Conservation (phyloP, 2,888 invertebrate genomes). For the Alsophila aescularia region DNA sequence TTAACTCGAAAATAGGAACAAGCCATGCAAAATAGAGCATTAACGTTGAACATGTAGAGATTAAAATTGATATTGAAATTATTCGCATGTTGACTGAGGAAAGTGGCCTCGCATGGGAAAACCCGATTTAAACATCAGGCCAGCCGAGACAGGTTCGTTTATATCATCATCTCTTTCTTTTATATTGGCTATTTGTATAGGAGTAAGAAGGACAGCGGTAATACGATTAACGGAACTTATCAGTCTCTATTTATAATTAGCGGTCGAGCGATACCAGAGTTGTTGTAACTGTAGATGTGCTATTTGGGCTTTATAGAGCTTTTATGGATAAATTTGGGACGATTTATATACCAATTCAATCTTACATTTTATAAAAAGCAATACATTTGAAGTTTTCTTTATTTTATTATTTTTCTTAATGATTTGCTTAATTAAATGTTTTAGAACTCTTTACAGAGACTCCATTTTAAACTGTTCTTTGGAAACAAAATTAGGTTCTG, state of each 20-base stretch:
- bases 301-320: conserved; percentile 18
- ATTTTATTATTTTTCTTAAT: neutral
- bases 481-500: no score
- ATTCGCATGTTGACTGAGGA: conserved; percentile 55
- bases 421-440: neutral
- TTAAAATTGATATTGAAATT: conserved; percentile 32
- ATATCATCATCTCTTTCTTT: conserved; percentile 48
- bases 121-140: conserved; percentile 61
- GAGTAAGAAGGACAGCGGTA: conserved; percentile 45
- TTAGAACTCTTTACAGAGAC: no score
- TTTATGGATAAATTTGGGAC: conserved; percentile 13
- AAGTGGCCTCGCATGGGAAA: conserved; percentile 62
- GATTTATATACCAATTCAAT: conserved; percentile 6
- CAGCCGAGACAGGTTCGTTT: conserved; percentile 53
- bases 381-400: neutral
- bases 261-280: conserved; percentile 59
- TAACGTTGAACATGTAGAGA: conserved; percentile 32
- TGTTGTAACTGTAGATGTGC: conserved; percentile 39
- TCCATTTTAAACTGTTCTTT: no score
- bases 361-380: neutral
- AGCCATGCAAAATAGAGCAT: conserved; percentile 27
- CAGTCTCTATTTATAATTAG: conserved; percentile 73
- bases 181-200: conserved; percentile 13
- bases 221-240: conserved; percentile 68
- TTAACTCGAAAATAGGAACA: conserved; percentile 29